Evolutionary conservation across 2,888 invertebrate genomes (phyloP).

Genomic region (Glyphotaelius pellucidus): DNA sequence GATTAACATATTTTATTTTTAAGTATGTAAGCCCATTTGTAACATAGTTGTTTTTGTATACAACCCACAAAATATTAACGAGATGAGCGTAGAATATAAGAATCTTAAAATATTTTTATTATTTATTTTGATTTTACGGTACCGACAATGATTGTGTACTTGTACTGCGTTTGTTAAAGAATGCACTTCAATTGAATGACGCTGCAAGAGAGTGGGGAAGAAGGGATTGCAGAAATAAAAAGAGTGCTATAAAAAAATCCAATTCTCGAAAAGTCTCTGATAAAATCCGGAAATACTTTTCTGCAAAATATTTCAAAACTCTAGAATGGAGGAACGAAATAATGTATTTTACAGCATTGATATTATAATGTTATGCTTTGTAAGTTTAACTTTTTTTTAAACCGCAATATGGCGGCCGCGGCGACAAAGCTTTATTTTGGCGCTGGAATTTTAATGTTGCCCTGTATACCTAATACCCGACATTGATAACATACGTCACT

Average conservation of each 20-base stretch:
- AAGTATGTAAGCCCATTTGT: background rate
- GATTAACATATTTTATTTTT: too few species aligned
- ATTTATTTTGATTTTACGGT: background rate
- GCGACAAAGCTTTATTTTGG: background rate
- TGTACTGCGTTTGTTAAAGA: background rate
- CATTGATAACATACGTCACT: constrained; percentile 48
- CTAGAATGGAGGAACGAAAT: background rate
- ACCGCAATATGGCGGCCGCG: background rate
- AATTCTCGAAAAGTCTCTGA: background rate
- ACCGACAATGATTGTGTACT: too few species aligned
- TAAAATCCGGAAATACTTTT: background rate
- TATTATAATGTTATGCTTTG: too few species aligned
- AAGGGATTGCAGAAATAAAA: background rate
- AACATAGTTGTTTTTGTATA: background rate
- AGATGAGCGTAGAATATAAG: too few species aligned
- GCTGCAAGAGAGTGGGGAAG: background rate
- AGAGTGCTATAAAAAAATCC: background rate
- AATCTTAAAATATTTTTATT: background rate
- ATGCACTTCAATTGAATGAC: background rate
- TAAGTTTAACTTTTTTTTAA: too few species aligned
- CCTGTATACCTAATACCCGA: background rate
- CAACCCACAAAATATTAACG: too few species aligned
- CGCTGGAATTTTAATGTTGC: background rate
- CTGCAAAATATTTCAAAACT: background rate
- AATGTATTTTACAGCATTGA: background rate